Percentiles rank a stretch among this genome's conserved stretches.
phyloP scores from a whole-genome alignment of 2,797 vertebrate genomes.

The Lepus oiostolus region DNA sequence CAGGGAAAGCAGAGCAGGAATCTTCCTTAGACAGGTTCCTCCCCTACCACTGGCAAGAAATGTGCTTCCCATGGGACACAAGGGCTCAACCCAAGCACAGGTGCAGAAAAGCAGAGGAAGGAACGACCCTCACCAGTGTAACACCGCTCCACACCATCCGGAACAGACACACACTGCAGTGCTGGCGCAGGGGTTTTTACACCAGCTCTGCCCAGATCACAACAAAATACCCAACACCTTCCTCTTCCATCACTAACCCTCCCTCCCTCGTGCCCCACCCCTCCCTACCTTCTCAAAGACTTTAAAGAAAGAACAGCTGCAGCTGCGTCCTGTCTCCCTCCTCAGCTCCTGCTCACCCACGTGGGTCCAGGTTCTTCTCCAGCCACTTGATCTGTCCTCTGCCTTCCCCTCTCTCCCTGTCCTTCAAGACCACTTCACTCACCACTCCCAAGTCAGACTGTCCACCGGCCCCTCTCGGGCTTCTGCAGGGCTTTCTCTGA shows the following conservation, averaged over 20 bases:
- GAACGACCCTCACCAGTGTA: neutral
- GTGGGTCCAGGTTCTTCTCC: constrained; percentile 13
- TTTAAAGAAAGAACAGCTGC: constrained; percentile 37
- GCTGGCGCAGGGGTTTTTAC: neutral
- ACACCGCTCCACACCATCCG: neutral
- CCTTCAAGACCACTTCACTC: neutral
- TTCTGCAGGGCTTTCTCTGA: neutral
- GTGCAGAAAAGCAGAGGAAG: neutral
- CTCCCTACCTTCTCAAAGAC: neutral
- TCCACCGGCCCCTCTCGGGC: neutral
- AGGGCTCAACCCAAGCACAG: neutral
- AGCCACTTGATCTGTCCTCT: neutral
- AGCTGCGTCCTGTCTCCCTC: neutral
- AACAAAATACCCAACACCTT: neutral
- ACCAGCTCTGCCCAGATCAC: neutral
- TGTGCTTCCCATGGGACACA: neutral
- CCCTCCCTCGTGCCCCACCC: neutral
- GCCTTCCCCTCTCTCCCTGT: neutral
- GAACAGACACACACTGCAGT: neutral
- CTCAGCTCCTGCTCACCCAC: neutral
- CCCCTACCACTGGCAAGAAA: neutral
- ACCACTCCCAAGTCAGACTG: neutral
- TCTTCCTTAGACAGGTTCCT: neutral
- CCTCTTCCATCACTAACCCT: neutral
- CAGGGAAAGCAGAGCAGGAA: neutral